These are phyloP conservation scores for Ceratotherium simum DNA, from an alignment of 2,113 vertebrate species.

Conservation along the genomic window DNA sequence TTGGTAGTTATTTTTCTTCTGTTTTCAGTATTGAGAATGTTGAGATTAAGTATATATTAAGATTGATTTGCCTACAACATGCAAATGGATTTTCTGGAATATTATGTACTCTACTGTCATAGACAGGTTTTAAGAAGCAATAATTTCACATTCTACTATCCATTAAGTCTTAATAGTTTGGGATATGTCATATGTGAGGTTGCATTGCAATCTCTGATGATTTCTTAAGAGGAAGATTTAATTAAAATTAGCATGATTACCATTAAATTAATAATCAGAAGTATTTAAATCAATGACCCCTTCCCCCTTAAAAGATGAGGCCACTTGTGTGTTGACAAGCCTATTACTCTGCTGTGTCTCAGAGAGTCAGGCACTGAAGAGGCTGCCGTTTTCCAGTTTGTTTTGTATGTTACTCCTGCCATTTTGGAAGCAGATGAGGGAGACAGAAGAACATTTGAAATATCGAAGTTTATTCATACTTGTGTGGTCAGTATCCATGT, in stretches of 20 bases:
- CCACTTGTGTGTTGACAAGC: neutral
- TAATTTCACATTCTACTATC: neutral
- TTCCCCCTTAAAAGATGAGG: neutral
- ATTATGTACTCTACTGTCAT: neutral
- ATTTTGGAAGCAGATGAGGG: neutral
- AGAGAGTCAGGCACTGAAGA: rapidly evolving
- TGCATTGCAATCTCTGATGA: neutral
- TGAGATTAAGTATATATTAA: neutral
- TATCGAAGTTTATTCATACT: neutral
- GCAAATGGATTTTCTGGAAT: neutral
- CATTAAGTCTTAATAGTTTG: neutral
- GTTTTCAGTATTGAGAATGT: neutral
- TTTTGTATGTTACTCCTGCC: neutral
- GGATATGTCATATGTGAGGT: neutral
- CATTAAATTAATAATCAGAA: neutral
- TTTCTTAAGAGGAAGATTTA: neutral
- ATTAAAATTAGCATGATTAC: neutral
- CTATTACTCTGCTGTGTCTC: neutral
- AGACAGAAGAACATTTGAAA: neutral
- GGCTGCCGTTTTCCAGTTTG: neutral
- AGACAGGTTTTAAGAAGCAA: neutral
- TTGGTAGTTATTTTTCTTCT: neutral
- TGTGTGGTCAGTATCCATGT: neutral
- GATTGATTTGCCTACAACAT: neutral
- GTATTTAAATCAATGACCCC: neutral